A percentile compares a stretch with the other conserved stretches of the same genome.
Conservation (phyloP, 2,113 vertebrate species). For the Plestiodon gilberti region DNA sequence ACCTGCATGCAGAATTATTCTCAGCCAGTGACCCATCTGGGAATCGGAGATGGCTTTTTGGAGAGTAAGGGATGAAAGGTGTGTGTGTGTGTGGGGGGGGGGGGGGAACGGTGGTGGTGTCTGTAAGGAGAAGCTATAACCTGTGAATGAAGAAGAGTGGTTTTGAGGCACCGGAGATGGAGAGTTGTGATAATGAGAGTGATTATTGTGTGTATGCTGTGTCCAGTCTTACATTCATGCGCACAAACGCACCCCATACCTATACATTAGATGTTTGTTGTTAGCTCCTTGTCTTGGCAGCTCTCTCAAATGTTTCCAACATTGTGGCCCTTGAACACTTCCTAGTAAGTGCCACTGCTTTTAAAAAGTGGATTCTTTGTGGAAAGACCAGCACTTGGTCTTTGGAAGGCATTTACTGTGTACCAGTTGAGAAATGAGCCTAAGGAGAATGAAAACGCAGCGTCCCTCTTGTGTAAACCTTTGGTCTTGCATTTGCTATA, state of each 20-base stretch:
- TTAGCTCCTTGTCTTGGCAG: not conserved
- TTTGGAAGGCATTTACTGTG: not conserved
- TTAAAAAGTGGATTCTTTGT: not conserved
- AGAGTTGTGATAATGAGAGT: not conserved
- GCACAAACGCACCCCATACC: too few relatives aligned
- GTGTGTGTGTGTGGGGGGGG: too few relatives aligned
- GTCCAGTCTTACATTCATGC: too few relatives aligned
- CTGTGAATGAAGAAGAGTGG: not conserved
- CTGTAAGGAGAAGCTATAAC: not conserved
- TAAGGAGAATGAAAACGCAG: not conserved
- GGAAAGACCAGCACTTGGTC: not conserved
- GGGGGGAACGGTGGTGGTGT: too few relatives aligned
- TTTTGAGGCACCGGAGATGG: not conserved
- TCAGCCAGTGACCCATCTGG: not conserved
- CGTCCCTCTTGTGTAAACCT: conserved; percentile 5
- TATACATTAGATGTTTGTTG: not conserved
- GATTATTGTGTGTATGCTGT: not conserved
- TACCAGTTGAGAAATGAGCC: not conserved
- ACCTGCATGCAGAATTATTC: too few relatives aligned
- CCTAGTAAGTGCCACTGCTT: not conserved
- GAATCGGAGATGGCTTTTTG: not conserved
- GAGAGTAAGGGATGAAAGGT: not conserved
- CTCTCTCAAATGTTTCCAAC: not conserved
- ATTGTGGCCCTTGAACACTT: not conserved
- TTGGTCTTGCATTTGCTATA: not conserved